phyloP scores from a whole-genome alignment of 2,888 invertebrate genomes.

The Sceliomorpha sp. region DNA sequence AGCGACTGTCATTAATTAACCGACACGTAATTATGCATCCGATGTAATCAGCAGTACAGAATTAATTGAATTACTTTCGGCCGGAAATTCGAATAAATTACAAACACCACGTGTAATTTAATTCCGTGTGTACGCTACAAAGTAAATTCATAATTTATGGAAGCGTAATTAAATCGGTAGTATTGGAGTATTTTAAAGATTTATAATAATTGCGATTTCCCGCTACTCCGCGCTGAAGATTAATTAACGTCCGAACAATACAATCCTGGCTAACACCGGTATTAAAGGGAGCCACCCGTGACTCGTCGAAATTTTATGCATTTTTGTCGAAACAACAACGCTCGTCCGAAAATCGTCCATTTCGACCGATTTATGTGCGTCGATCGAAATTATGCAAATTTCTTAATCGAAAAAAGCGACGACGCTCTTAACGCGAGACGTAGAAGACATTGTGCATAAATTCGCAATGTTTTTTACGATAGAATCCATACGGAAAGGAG shows the following conservation, averaged over 20 bases:
- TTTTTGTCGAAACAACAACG: too few species aligned
- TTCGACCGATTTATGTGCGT: not conserved
- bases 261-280: conserved; percentile 2
- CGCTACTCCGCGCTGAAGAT: conserved; percentile 8
- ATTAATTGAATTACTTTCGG: conserved; percentile 56
- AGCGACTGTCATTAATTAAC: conserved; percentile 48
- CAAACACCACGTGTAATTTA: conserved; percentile 50
- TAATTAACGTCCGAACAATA: conserved; percentile 33
- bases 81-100: conserved; percentile 54
- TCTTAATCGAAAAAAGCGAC: too few species aligned
- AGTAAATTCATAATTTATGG: conserved; percentile 54
- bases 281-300: not conserved
- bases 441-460: too few species aligned
- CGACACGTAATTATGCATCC: conserved; percentile 47
- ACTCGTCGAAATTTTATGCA: not conserved
- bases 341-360: not conserved
- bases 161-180: conserved; percentile 40
- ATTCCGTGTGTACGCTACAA: conserved; percentile 42
- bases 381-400: too few species aligned
- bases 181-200: conserved; percentile 45
- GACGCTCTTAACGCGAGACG: too few species aligned
- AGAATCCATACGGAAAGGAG: too few species aligned
- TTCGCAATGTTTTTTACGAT: too few species aligned
- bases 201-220: conserved; percentile 29
- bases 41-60: conserved; percentile 49